phyloP scores from a whole-genome alignment of 2,113 vertebrate species.

The Myxocyprinus asiaticus region DNA sequence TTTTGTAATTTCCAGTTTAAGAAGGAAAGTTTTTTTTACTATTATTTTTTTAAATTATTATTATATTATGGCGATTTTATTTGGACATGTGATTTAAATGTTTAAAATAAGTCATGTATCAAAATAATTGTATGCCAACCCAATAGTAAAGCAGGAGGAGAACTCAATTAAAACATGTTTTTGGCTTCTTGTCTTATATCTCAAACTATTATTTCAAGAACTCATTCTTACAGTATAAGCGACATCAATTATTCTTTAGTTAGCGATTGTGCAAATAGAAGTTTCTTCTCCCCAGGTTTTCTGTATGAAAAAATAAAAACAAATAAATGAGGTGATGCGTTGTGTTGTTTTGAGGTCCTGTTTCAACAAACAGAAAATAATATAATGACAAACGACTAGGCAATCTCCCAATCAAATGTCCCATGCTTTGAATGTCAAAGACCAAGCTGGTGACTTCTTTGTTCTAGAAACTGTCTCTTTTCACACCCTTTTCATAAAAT shows the following conservation, averaged over 20 bases:
- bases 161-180: not conserved
- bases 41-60: too few relatives aligned
- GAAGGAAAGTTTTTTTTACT: not conserved
- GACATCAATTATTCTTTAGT: conserved; percentile 43
- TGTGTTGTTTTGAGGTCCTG: conserved; percentile 83
- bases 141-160: too few relatives aligned
- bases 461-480: conserved; percentile 55
- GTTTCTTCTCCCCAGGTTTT: conserved; percentile 84
- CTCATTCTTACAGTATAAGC: conserved; percentile 47
- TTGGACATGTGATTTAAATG: not conserved
- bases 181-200: not conserved
- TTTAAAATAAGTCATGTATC: too few relatives aligned
- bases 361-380: conserved; percentile 84
- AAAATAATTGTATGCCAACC: too few relatives aligned
- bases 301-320: conserved; percentile 70
- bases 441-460: conserved; percentile 57
- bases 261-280: conserved; percentile 72
- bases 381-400: conserved; percentile 72
- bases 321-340: conserved; percentile 84
- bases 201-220: not conserved
- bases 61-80: not conserved
- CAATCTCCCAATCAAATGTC: conserved; percentile 64
- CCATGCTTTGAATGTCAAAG: conserved; percentile 76
- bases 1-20: not conserved
- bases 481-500: conserved; percentile 65